Percentiles rank a stretch among this genome's conserved stretches.
Conservation (phyloP, 2,113 vertebrate genomes). For the Todiramphus chloris region DNA sequence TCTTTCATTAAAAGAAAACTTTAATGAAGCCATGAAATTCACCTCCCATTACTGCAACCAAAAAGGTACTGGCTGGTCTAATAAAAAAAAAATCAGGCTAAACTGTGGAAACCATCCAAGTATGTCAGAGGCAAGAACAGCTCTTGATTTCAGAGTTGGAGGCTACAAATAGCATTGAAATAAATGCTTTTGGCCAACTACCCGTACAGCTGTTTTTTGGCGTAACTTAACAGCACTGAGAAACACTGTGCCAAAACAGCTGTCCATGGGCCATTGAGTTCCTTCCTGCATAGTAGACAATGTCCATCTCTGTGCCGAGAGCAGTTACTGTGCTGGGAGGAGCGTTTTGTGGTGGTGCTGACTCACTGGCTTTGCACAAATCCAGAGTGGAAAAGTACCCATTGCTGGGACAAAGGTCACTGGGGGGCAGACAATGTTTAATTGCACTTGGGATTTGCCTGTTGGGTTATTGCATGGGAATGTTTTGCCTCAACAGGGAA, state of each 20-base stretch:
- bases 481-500: not conserved
- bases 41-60: not conserved
- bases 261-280: rapidly evolving
- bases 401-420: not conserved
- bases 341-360: rapidly evolving
- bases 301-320: not conserved
- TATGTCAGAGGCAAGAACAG: not conserved
- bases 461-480: not conserved
- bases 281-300: rapidly evolving
- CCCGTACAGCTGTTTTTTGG: not conserved
- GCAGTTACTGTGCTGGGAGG: rapidly evolving
- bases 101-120: not conserved
- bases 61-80: not conserved
- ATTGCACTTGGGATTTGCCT: not conserved
- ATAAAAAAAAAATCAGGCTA: not conserved
- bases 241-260: not conserved
- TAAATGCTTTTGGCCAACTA: not conserved
- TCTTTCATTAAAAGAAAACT: not conserved
- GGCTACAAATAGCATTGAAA: not conserved
- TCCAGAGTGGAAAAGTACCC: not conserved
- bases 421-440: not conserved
- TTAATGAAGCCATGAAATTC: not conserved
- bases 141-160: not conserved
- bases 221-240: not conserved
- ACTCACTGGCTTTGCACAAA: not conserved